phyloP scores from a whole-genome alignment of 92 coral and sea anemone genomes.

The Zoanthus sociatus region DNA sequence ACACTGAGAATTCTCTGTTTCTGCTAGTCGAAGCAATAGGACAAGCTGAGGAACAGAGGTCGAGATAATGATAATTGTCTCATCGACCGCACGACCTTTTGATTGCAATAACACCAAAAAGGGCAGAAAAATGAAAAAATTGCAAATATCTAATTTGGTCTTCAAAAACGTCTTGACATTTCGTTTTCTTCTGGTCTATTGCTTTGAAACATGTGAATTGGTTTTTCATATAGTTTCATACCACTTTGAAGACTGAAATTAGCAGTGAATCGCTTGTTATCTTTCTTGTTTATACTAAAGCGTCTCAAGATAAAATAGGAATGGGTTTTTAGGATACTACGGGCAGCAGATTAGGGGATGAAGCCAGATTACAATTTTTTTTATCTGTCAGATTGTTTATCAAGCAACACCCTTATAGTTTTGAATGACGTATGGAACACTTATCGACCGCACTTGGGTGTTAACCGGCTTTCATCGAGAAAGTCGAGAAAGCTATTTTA shows the following conservation, averaged over 20 bases:
- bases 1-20: not conserved
- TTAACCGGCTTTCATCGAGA: no score
- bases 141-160: constrained; percentile 18
- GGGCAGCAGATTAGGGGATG: constrained; percentile 13
- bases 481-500: no score
- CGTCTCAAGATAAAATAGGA: not conserved
- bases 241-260: not conserved
- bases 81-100: constrained; percentile 34
- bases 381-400: not conserved
- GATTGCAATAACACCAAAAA: constrained; percentile 20
- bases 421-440: not conserved
- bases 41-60: not conserved
- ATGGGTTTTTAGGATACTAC: not conserved
- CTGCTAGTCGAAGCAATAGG: not conserved
- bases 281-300: not conserved
- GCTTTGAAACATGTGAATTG: not conserved
- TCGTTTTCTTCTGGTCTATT: not conserved
- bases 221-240: not conserved
- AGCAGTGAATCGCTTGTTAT: not conserved
- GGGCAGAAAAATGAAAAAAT: constrained; percentile 41
- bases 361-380: not conserved
- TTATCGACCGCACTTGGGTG: no score
- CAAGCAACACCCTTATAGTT: constrained; percentile 6
- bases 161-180: not conserved
- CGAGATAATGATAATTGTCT: not conserved